Conservation (phyloP, 2,888 invertebrate genomes). For the Agrenia bidenticulata region DNA sequence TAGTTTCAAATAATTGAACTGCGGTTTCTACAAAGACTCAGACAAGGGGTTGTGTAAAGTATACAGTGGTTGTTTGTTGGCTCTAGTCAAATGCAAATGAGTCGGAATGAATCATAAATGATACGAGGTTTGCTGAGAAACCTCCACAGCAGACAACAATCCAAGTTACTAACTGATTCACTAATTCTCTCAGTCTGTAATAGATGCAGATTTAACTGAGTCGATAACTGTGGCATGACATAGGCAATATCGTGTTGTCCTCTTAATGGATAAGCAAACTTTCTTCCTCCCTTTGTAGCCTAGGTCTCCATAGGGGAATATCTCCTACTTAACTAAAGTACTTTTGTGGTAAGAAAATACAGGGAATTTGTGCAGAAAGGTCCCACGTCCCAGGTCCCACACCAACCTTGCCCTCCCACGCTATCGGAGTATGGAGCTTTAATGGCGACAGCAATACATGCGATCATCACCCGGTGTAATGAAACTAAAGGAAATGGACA, state of each 20-base stretch:
- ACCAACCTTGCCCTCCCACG: too few relatives aligned
- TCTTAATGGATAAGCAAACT: constrained; percentile 6
- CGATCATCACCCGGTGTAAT: too few relatives aligned
- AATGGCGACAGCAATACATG: background rate
- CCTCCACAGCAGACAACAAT: background rate
- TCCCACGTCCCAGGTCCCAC: too few relatives aligned
- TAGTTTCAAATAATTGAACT: constrained; percentile 11
- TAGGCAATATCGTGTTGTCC: constrained; percentile 9
- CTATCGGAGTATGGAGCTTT: too few relatives aligned
- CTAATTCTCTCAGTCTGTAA: too few relatives aligned
- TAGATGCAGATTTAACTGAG: constrained; percentile 6
- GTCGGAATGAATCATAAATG: constrained; percentile 47
- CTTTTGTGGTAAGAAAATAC: too few relatives aligned
- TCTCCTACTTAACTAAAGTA: too few relatives aligned
- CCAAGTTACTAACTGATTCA: too few relatives aligned
- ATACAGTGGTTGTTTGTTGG: constrained; percentile 1
- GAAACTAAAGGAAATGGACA: constrained; percentile 17
- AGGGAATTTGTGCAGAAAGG: too few relatives aligned
- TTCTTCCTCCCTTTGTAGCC: too few relatives aligned
- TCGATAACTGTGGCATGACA: constrained; percentile 20
- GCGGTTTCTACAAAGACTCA: constrained; percentile 3
- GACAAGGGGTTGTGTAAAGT: background rate
- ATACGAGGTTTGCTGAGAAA: constrained; percentile 9
- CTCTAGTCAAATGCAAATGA: constrained; percentile 42
- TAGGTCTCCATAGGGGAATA: too few relatives aligned